Conservation (phyloP, 2,113 vertebrate genomes). For the Odobenus rosmarus region DNA sequence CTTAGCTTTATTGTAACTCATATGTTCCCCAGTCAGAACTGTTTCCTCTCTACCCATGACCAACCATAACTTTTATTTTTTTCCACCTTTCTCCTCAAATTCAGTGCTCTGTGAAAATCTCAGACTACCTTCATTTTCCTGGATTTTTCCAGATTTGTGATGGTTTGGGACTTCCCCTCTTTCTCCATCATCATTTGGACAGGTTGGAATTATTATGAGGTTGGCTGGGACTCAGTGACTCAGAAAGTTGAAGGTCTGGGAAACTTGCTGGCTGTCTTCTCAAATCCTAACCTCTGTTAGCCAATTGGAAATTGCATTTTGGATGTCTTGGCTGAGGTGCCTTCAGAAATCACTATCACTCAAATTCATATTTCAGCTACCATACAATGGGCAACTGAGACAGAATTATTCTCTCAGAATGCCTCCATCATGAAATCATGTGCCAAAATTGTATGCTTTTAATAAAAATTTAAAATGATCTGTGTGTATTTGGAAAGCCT, state of each 20-base stretch:
- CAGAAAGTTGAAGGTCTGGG: neutral
- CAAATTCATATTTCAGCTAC: neutral
- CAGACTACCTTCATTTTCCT: neutral
- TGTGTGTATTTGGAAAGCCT: neutral
- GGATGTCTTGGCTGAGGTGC: neutral
- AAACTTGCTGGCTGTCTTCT: neutral
- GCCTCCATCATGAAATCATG: neutral
- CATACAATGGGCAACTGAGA: neutral
- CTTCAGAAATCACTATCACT: constrained; percentile 14
- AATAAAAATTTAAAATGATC: neutral
- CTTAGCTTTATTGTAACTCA: neutral
- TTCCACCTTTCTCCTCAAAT: neutral
- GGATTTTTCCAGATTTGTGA: neutral
- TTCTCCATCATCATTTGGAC: neutral
- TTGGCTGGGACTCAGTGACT: neutral
- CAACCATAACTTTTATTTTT: neutral
- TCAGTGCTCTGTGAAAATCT: neutral
- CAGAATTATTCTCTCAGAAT: neutral
- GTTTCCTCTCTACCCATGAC: neutral
- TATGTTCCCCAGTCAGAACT: neutral
- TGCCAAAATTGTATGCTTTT: neutral
- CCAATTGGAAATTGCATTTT: constrained; percentile 18
- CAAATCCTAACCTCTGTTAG: neutral
- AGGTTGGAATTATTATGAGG: neutral
- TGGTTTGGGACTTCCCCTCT: neutral